phyloP scores from a whole-genome alignment of 2,797 vertebrate species.

The Geotrypetes seraphini region DNA sequence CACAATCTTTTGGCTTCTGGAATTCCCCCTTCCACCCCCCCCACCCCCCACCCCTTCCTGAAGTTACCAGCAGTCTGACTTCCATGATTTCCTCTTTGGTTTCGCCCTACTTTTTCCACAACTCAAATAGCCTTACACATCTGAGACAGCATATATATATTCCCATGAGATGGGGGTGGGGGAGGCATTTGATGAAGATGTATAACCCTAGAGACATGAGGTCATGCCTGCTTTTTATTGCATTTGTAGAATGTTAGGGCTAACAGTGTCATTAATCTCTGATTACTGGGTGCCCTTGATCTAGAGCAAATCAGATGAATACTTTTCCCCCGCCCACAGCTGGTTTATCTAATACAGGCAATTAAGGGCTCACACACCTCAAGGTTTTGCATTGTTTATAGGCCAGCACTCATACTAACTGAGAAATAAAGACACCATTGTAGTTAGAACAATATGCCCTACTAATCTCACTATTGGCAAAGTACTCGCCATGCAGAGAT shows the following conservation, averaged over 20 bases:
- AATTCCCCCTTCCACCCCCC: too few relatives aligned
- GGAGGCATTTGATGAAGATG: too few relatives aligned
- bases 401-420: slow-evolving; percentile 50
- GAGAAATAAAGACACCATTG: slow-evolving; percentile 56
- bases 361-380: slow-evolving; percentile 70
- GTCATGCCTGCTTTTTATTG: slow-evolving; percentile 27
- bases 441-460: slow-evolving; percentile 60
- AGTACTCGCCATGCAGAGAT: slow-evolving; percentile 70
- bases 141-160: too few relatives aligned
- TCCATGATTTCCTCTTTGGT: too few relatives aligned
- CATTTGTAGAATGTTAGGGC: slow-evolving; percentile 40
- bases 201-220: slow-evolving; percentile 32
- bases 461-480: slow-evolving; percentile 71
- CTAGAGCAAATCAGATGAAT: slow-evolving; percentile 49
- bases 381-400: slow-evolving; percentile 54
- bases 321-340: slow-evolving; percentile 25
- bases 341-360: slow-evolving; percentile 62
- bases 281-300: slow-evolving; percentile 61
- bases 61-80: too few relatives aligned
- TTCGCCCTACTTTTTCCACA: too few relatives aligned
- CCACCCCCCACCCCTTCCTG: too few relatives aligned
- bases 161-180: too few relatives aligned
- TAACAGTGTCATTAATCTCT: slow-evolving; percentile 60
- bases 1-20: too few relatives aligned
- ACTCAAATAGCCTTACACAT: too few relatives aligned